Percentiles rank a stretch among this genome's conserved stretches.
Evolutionary conservation across 2,113 vertebrate genomes (phyloP).

Genomic region (Montifringilla adamsi): DNA sequence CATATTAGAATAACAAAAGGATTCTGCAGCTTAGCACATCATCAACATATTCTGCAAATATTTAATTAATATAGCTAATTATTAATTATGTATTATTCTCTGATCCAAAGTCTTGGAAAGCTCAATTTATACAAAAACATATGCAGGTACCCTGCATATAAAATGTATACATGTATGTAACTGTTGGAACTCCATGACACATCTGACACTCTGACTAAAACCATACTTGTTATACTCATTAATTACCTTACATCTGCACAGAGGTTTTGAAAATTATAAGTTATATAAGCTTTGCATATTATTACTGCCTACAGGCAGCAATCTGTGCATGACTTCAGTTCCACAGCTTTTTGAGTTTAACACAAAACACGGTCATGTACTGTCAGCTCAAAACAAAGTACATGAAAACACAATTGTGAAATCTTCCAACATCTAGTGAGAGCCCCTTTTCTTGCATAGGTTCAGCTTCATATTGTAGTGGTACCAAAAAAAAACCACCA

Average conservation of each 20-base stretch:
- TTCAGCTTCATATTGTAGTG: neutral
- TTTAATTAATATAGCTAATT: neutral
- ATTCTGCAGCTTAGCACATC: neutral
- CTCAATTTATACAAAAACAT: neutral
- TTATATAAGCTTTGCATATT: conserved; percentile 24
- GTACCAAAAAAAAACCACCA: neutral
- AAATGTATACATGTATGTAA: neutral
- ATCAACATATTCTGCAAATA: neutral
- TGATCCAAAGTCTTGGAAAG: neutral
- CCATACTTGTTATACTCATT: neutral
- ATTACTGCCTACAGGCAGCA: conserved; percentile 20
- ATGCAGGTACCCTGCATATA: neutral
- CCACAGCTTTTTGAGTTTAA: neutral
- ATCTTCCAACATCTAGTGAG: neutral
- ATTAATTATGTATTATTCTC: neutral
- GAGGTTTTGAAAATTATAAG: neutral
- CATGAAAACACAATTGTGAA: neutral
- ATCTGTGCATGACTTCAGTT: neutral
- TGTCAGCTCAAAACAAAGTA: conserved; percentile 24
- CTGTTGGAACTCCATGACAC: neutral
- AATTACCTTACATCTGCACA: neutral
- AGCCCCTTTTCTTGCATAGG: neutral
- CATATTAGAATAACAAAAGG: neutral
- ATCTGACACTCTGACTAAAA: neutral
- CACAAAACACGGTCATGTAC: neutral